Evolutionary conservation across 2,797 vertebrate genomes (phyloP), one percentile per base, ranked within the genome.

Genomic region (Phoebastria nigripes): DNA sequence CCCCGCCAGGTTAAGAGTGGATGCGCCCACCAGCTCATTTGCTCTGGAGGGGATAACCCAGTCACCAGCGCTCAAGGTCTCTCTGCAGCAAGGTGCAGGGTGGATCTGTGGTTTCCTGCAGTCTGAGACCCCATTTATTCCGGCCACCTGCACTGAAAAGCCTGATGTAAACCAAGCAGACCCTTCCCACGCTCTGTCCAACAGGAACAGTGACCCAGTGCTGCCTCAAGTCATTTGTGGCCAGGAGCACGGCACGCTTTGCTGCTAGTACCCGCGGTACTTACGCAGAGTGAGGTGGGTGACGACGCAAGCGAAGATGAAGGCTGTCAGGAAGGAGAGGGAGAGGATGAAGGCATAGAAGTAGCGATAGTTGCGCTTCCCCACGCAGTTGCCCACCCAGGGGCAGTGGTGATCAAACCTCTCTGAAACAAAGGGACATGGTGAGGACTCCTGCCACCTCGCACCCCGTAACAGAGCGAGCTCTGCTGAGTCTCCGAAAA

Each of bases 311-410:
- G 99, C 99, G 71, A 99, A 99, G 97, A 99, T 99, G 98, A 99
- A 99, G 97, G 99, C 99, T 2, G 99, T 99, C 94, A 99, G 98
- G 97, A 99, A 99, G 63, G 99, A 99, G 93, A 99, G 98, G 39
- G 99, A 99, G 93, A 99, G 98, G 96, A 99, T 99, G 96, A 99
- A 99, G 80, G 98, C 98, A 46, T 99, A 99, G 98, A 99, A 99
- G 98, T 99, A 99, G 93, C 99, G 99, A 93, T 99, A 99, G 97
- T 99, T 99, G 89, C 99, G 98, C 95, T 98, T 99, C 63, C 99
- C 99, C 82, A 99, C 99, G 42, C 99, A 99, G 98, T 99, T 99
- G 63, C 99, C 99, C 79, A 99, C 99, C 99, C 99, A 99, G 28
- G 99, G 99, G 95, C 99, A 99, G 97, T 99, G 99, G 94, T 99